Percentiles rank a stretch among this genome's conserved stretches.
Conservation (phyloP, 2,888 invertebrate species). For the Lycophotia porphyrea region DNA sequence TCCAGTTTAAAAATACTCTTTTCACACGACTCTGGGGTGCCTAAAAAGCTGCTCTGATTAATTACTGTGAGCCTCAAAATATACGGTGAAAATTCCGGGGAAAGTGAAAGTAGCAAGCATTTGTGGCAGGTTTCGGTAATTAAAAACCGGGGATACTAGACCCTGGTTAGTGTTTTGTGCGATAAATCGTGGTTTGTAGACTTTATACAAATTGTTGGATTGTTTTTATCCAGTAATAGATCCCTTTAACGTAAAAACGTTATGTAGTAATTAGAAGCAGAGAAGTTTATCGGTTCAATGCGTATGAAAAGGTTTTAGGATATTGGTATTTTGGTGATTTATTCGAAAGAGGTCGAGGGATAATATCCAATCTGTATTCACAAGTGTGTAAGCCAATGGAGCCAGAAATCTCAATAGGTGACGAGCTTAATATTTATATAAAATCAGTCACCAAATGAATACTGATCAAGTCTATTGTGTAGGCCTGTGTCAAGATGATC, state of each 20-base stretch:
- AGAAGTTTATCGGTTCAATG: conserved; percentile 29
- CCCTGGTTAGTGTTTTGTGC: conserved; percentile 42
- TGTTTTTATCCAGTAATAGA: conserved; percentile 9
- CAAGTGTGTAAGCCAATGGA: not conserved
- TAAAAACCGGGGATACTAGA: conserved; percentile 43
- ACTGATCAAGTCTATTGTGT: not conserved
- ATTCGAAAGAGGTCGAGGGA: conserved; percentile 10
- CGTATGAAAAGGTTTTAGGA: conserved; percentile 31
- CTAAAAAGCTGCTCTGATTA: conserved; percentile 56
- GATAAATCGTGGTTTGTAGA: conserved; percentile 39
- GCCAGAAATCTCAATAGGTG: not conserved
- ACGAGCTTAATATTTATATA: not conserved
- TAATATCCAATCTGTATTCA: conserved; percentile 16
- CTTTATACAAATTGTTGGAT: conserved; percentile 26
- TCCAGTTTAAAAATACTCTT: conserved; percentile 50
- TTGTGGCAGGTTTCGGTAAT: conserved; percentile 55
- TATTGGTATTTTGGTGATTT: conserved; percentile 26
- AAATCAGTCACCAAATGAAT: not conserved
- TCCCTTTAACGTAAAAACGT: not conserved
- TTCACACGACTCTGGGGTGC: conserved; percentile 42
- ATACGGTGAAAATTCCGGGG: conserved; percentile 32
- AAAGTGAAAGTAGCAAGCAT: conserved; percentile 40
- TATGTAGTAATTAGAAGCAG: conserved; percentile 25
- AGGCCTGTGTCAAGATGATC: not conserved
- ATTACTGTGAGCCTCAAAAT: conserved; percentile 51